A percentile compares a stretch with the other conserved stretches of the same genome.
phyloP scores from a whole-genome alignment of 2,888 invertebrate species.

The Adineta ricciae region DNA sequence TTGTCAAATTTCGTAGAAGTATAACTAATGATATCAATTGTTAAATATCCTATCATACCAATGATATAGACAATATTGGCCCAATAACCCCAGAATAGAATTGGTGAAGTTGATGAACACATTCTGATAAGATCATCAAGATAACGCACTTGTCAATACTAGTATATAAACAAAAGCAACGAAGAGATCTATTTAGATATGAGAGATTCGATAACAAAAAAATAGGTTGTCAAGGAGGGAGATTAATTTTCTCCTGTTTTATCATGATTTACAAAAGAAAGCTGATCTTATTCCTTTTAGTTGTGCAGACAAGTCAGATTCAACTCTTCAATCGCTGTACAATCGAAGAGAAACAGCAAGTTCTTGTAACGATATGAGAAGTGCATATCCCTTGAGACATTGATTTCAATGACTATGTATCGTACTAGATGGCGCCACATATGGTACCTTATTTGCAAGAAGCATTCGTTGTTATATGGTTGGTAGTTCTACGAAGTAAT shows the following conservation, averaged over 20 bases:
- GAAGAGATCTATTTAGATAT: neutral
- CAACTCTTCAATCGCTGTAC: too few species aligned
- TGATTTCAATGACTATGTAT: too few species aligned
- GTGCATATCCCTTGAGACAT: too few species aligned
- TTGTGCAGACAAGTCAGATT: too few species aligned
- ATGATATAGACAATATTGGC: neutral
- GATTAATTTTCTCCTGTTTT: neutral
- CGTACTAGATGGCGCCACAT: neutral
- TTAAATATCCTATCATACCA: slow-evolving; percentile 14
- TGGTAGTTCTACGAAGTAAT: neutral
- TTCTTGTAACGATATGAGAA: too few species aligned
- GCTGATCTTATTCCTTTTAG: too few species aligned
- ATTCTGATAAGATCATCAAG: neutral
- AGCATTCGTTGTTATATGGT: neutral
- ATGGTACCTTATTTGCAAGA: neutral
- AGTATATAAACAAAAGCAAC: neutral
- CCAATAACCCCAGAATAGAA: neutral
- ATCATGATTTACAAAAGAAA: neutral
- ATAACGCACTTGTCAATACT: neutral
- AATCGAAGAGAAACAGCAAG: too few species aligned
- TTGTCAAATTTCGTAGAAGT: neutral
- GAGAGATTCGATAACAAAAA: neutral
- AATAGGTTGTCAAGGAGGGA: neutral
- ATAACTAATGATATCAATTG: neutral
- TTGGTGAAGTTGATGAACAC: neutral